A percentile compares a stretch with the other conserved stretches of the same genome.
phyloP scores from a whole-genome alignment of 2,888 invertebrate genomes.

The Patella depressa region DNA sequence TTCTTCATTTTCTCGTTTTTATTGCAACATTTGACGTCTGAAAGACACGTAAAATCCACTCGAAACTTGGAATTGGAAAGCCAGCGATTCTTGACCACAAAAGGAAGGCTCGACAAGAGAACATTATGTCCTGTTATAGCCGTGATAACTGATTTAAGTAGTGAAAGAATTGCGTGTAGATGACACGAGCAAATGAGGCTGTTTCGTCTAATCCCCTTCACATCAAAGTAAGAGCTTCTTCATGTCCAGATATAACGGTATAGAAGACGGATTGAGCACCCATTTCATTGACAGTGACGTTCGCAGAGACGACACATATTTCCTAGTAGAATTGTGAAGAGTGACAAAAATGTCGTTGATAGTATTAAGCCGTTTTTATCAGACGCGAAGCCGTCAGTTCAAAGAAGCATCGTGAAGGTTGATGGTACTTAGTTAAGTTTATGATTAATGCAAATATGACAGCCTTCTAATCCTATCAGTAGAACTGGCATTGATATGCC shows the following conservation, averaged over 20 bases:
- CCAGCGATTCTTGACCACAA: too few species aligned
- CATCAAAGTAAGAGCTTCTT: conserved; percentile 34
- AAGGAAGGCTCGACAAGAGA: too few species aligned
- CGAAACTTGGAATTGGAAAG: too few species aligned
- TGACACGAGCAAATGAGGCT: conserved; percentile 36
- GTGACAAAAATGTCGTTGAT: too few species aligned
- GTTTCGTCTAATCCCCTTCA: conserved; percentile 25
- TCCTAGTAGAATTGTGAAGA: too few species aligned
- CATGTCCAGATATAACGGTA: conserved; percentile 11
- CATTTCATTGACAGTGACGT: too few species aligned
- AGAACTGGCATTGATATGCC: conserved; percentile 17
- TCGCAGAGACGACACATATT: too few species aligned
- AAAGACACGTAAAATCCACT: too few species aligned
- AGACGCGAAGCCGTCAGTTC: conserved; percentile 18
- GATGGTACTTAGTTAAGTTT: conserved; percentile 24
- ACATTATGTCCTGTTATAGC: conserved; percentile 16
- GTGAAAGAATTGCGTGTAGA: conserved; percentile 27
- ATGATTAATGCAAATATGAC: conserved; percentile 32
- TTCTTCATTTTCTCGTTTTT: too few species aligned
- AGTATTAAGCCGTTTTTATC: too few species aligned
- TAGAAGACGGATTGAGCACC: too few species aligned
- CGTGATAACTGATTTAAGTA: conserved; percentile 26
- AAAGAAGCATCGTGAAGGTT: conserved; percentile 31
- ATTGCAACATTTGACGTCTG: too few species aligned
- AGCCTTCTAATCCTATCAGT: conserved; percentile 25